Percentiles rank a stretch among this genome's conserved stretches.
Evolutionary conservation across 2,797 vertebrate species (phyloP).

Genomic region (Austrolebias charrua): DNA sequence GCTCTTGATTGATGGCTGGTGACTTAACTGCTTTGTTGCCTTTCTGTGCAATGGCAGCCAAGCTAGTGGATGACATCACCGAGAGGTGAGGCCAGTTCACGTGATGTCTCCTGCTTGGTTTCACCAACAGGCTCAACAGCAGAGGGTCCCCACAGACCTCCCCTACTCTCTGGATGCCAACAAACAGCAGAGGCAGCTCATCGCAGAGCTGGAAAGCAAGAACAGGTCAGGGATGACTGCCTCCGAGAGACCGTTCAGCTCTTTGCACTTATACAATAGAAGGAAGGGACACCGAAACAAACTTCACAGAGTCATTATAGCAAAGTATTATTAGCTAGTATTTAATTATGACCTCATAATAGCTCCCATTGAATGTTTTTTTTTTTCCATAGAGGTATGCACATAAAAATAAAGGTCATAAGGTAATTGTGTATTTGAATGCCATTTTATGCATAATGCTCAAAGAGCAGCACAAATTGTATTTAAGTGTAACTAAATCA

Average conservation of each 20-base stretch:
- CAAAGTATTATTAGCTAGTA: no score
- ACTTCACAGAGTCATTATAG: not conserved
- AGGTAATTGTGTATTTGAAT: no score
- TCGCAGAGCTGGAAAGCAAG: slow-evolving; percentile 97
- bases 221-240: slow-evolving; percentile 85
- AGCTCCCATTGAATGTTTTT: no score
- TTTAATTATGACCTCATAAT: no score
- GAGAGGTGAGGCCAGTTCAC: slow-evolving; percentile 47
- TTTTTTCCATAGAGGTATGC: no score
- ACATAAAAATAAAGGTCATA: no score
- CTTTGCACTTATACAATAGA: slow-evolving; percentile 7
- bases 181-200: slow-evolving; percentile 97
- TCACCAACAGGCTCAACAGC: slow-evolving; percentile 84
- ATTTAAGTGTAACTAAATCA: no score
- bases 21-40: slow-evolving; percentile 46
- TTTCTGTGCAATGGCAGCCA: slow-evolving; percentile 47
- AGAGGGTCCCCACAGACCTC: slow-evolving; percentile 89
- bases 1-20: slow-evolving; percentile 49
- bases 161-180: slow-evolving; percentile 95
- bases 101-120: slow-evolving; percentile 51
- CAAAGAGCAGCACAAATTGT: no score
- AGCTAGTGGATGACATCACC: slow-evolving; percentile 58
- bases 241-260: slow-evolving; percentile 11
- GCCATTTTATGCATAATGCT: no score
- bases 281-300: slow-evolving; percentile 2